A percentile compares a stretch with the other conserved stretches of the same genome.
Evolutionary conservation across 2,888 invertebrate genomes (phyloP).

Genomic region (Standfussiana lucernea): DNA sequence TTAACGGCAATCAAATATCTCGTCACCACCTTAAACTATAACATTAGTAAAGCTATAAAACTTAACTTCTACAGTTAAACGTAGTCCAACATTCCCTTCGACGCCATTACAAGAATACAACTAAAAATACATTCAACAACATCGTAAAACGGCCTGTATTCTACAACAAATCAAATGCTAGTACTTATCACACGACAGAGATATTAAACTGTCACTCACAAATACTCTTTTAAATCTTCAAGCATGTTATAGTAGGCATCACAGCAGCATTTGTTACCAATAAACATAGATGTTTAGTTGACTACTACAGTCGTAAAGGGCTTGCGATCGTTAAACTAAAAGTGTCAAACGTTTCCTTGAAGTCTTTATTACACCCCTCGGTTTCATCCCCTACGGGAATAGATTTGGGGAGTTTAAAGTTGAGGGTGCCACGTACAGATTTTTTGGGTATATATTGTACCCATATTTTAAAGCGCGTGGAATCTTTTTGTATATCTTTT

Average conservation of each 20-base stretch:
- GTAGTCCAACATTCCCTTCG: conserved; percentile 17
- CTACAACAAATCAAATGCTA: conserved; percentile 55
- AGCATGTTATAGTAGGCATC: conserved; percentile 40
- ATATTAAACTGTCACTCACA: conserved; percentile 49
- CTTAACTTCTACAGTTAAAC: conserved; percentile 36
- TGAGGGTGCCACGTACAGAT: conserved; percentile 18
- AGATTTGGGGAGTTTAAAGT: conserved; percentile 36
- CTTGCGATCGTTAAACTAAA: conserved; percentile 57
- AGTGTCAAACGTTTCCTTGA: conserved; percentile 59
- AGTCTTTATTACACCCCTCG: conserved; percentile 54
- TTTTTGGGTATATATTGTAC: conserved; percentile 1
- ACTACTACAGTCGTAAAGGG: conserved; percentile 50
- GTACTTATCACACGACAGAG: conserved; percentile 22
- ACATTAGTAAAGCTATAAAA: conserved; percentile 36
- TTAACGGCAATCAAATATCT: not conserved
- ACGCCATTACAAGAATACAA: conserved; percentile 18
- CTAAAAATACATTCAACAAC: conserved; percentile 44
- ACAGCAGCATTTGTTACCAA: conserved; percentile 60
- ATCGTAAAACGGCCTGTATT: conserved; percentile 55
- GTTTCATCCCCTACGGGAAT: conserved; percentile 59
- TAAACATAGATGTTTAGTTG: conserved; percentile 64
- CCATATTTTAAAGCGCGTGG: not conserved
- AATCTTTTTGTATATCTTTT: conserved; percentile 1
- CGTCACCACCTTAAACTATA: conserved; percentile 10
- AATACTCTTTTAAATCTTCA: conserved; percentile 49